These are phyloP conservation scores for Chaetodon trifascialis DNA, from an alignment of 2,113 vertebrate genomes.

Conservation along the genomic window DNA sequence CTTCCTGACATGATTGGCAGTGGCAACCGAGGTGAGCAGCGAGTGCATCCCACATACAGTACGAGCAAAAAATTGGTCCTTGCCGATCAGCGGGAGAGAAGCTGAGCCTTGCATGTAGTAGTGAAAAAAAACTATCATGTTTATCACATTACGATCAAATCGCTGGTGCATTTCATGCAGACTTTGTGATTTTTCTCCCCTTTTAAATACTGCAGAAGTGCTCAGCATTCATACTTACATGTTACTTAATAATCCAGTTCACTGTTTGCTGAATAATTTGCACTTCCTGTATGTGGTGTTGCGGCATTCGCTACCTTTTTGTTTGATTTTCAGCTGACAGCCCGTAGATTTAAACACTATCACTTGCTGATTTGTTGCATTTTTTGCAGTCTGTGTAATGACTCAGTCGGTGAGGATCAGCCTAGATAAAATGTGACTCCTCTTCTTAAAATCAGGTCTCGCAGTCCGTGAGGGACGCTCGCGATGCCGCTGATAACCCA, in stretches of 20 bases:
- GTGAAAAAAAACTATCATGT: not conserved
- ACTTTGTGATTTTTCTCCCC: not conserved
- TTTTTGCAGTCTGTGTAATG: no score
- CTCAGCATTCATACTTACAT: not conserved
- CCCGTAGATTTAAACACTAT: no score
- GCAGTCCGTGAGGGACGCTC: no score
- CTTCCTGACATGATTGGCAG: constrained; percentile 90
- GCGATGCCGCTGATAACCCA: not conserved
- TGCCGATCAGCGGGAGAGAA: constrained; percentile 5
- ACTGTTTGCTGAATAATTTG: not conserved
- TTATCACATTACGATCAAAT: no score
- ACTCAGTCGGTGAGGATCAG: no score
- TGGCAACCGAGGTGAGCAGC: constrained; percentile 75
- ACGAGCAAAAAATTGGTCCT: constrained; percentile 19
- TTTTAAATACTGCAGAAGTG: not conserved
- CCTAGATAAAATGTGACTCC: no score
- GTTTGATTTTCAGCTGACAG: not conserved
- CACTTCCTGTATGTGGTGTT: not conserved
- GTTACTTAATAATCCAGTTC: not conserved
- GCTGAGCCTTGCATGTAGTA: not conserved
- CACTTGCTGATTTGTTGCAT: no score
- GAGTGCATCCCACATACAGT: constrained; percentile 19
- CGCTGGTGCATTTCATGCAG: not conserved
- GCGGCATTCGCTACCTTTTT: not conserved
- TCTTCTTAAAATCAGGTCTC: no score